Evolutionary conservation across 2,797 vertebrate genomes (phyloP), one percentile per base, ranked within the genome.

Genomic region (Caiman crocodilus): DNA sequence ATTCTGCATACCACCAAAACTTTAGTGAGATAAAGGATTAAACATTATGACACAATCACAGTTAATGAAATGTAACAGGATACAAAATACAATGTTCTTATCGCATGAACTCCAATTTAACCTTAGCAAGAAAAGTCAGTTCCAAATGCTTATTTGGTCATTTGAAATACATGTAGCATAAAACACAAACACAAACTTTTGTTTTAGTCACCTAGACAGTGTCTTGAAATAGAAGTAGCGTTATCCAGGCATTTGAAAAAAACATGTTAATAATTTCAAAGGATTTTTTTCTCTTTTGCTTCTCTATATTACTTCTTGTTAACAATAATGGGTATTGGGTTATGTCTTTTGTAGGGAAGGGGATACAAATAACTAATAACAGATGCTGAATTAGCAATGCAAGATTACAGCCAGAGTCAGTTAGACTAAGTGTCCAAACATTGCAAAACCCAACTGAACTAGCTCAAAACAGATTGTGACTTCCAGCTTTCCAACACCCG

Each of bases 121-220:
- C 14, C 21, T 95, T 95, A 95, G 82, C 93, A 91, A 57, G 89
- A 63, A 94, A 96, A 90, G 71, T 91, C 42, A 86, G 50, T 94
- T 90, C 59, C 84, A 94, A 92, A 84, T 6, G 89, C 73, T 14
- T 85, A 83, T 76, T 92, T 50, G 95, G 30, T 94, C 86, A 92
- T 91, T 85, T 92, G 55, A 93, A 95, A 95, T 61, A 67, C 28
- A 79, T 93, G 73, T 87, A 90, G 20, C 55, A 94, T 77, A 85
- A 92, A 79, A 88, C 59, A 93, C 58, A 84, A 85, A 90, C 58
- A 55, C 4, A 90, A 75, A 30, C 61, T 63, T 86, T 50, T 57
- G 81, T 78, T 87, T 82, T 71, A 50, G 55, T 87, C 88, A 93
- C 69, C 74, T 84, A 87, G 35, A 94, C 59, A 87, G 35, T 93